These are phyloP conservation scores for Manis crassicaudata DNA, from an alignment of 2,797 vertebrate genomes.

Conservation along the genomic window DNA sequence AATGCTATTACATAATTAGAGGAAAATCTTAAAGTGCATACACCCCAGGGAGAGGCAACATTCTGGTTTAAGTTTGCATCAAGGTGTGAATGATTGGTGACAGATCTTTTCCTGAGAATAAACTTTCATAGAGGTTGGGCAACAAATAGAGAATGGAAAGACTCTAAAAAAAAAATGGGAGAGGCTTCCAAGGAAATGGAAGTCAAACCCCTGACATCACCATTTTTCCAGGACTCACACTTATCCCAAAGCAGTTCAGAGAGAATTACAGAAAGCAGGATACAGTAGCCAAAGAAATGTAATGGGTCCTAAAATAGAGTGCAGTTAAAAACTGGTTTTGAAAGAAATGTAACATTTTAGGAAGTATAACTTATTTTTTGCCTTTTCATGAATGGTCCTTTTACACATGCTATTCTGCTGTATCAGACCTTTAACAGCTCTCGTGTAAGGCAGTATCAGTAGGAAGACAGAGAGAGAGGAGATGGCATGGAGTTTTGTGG, in stretches of 20 bases:
- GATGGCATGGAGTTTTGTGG: not conserved
- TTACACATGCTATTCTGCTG: not conserved
- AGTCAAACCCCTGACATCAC: conserved; percentile 55
- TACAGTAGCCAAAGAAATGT: conserved; percentile 31
- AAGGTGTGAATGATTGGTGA: conserved; percentile 67
- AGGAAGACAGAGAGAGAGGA: not conserved
- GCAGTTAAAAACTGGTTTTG: not conserved
- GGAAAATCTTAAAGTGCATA: conserved; percentile 52
- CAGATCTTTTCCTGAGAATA: conserved; percentile 64
- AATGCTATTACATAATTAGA: conserved; percentile 20
- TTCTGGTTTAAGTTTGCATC: conserved; percentile 53
- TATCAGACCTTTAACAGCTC: not conserved
- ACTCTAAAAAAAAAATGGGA: conserved; percentile 11
- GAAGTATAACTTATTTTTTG: conserved; percentile 3
- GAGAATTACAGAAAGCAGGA: conserved; percentile 53
- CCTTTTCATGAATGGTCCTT: not conserved
- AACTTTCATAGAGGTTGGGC: not conserved
- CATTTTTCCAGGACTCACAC: conserved; percentile 57
- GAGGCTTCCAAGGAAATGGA: conserved; percentile 54
- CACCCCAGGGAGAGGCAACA: not conserved
- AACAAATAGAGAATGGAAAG: conserved; percentile 54
- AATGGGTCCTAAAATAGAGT: conserved; percentile 38
- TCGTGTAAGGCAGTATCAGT: not conserved
- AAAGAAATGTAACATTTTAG: conserved; percentile 47
- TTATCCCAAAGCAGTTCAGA: conserved; percentile 39